phyloP scores from a whole-genome alignment of 2,888 invertebrate species.

The Brachypalpus laphriformis region DNA sequence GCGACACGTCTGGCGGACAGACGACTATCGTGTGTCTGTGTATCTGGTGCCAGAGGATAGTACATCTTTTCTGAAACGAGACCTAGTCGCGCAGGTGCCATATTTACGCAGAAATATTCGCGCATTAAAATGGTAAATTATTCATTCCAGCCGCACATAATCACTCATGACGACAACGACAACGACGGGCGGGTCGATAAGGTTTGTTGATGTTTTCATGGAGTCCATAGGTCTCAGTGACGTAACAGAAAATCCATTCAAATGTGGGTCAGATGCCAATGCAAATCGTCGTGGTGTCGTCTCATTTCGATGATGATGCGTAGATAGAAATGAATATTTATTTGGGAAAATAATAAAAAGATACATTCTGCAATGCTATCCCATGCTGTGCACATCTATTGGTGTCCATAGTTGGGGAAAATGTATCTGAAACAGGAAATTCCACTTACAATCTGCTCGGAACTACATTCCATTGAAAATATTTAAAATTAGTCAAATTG shows the following conservation, averaged over 20 bases:
- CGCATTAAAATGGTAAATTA: constrained; percentile 19
- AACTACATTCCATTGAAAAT: no score
- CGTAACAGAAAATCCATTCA: constrained; percentile 18
- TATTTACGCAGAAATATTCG: constrained; percentile 18
- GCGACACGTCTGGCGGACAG: constrained; percentile 14
- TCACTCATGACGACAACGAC: no score
- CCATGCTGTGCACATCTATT: no score
- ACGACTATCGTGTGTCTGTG: constrained; percentile 1
- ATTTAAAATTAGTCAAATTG: no score
- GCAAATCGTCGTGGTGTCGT: no score
- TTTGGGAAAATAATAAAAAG: no score
- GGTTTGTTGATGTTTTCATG: constrained; percentile 13
- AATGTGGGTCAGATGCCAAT: constrained; percentile 49
- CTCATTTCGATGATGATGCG: no score
- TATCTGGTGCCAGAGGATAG: constrained; percentile 43
- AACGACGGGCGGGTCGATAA: constrained; percentile 15
- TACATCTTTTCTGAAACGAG: constrained; percentile 15
- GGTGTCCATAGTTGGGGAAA: no score
- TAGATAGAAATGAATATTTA: no score
- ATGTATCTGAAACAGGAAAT: no score
- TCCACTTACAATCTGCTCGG: no score
- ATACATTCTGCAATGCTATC: no score
- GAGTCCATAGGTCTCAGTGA: not conserved
- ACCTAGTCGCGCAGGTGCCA: constrained; percentile 37
- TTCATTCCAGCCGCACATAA: not conserved